A percentile compares a stretch with the other conserved stretches of the same genome.
These are phyloP conservation scores for Seriola dumerili DNA, from an alignment of 2,113 vertebrate genomes.

Conservation along the genomic window DNA sequence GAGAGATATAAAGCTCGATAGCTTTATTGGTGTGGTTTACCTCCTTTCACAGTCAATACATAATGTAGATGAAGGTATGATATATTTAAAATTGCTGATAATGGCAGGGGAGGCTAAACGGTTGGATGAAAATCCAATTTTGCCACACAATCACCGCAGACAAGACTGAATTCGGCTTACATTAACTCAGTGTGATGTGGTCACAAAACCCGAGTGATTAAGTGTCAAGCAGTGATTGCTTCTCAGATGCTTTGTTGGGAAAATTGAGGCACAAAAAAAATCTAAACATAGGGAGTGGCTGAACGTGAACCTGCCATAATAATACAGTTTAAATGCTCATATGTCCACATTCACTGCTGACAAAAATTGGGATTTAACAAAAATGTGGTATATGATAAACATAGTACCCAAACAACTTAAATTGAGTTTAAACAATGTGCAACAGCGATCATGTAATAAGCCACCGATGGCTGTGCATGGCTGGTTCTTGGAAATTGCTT, in stretches of 20 bases:
- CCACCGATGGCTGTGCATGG: slow-evolving; percentile 33
- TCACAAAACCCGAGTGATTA: slow-evolving; percentile 65
- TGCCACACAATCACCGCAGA: slow-evolving; percentile 72
- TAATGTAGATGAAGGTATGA: slow-evolving; percentile 63
- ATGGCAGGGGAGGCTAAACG: slow-evolving; percentile 67
- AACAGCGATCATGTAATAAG: slow-evolving; percentile 38
- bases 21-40: slow-evolving; percentile 58
- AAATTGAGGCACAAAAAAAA: slow-evolving; percentile 31
- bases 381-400: slow-evolving; percentile 8
- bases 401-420: background rate
- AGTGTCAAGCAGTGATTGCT: slow-evolving; percentile 67
- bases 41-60: slow-evolving; percentile 45
- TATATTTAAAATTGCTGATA: slow-evolving; percentile 71
- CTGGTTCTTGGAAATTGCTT: slow-evolving; percentile 58
- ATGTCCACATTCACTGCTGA: slow-evolving; percentile 24
- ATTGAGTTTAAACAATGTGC: background rate
- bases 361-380: slow-evolving; percentile 28
- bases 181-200: slow-evolving; percentile 69
- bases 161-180: slow-evolving; percentile 50
- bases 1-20: slow-evolving; percentile 48
- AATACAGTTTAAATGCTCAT: slow-evolving; percentile 24
- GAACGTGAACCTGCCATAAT: slow-evolving; percentile 33
- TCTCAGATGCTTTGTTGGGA: slow-evolving; percentile 47
- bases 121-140: slow-evolving; percentile 80
- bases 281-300: background rate